Percentiles rank a stretch among this genome's conserved stretches.
Conservation (phyloP, 2,113 vertebrate species). For the Cottus gobio region DNA sequence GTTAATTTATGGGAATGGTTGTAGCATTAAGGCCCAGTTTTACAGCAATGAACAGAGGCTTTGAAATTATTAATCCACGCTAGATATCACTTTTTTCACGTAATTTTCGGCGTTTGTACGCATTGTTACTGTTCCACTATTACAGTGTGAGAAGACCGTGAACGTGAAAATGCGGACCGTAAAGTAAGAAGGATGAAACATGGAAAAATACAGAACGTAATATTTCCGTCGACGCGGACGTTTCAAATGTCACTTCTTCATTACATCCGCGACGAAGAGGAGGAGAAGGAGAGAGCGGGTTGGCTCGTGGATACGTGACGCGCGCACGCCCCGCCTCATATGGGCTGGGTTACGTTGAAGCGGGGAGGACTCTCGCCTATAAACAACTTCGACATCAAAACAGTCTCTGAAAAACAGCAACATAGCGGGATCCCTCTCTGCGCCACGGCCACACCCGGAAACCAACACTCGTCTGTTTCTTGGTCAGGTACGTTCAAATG, state of each 20-base stretch:
- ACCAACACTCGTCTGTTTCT: background rate
- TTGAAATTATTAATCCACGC: background rate
- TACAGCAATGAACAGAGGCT: background rate
- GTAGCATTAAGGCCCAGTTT: background rate
- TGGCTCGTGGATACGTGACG: slow-evolving; percentile 1
- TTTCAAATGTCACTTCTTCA: background rate
- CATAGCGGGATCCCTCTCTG: background rate
- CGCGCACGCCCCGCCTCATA: background rate
- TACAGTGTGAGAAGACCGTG: background rate
- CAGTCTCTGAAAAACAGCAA: slow-evolving; percentile 30
- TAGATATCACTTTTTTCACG: background rate
- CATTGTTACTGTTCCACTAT: background rate
- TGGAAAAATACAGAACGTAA: background rate
- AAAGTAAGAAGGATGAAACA: background rate
- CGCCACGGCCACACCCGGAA: background rate
- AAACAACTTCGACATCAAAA: slow-evolving; percentile 75
- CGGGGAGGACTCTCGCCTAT: slow-evolving; percentile 35
- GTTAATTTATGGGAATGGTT: background rate
- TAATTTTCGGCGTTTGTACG: background rate
- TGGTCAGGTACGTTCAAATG: slow-evolving; percentile 14
- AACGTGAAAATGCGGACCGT: background rate
- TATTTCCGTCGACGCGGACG: background rate
- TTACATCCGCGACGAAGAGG: background rate
- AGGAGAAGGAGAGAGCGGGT: background rate
- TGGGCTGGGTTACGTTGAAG: slow-evolving; percentile 46